Conservation (phyloP, 2,888 invertebrate species). For the Caenorhabditis becei region DNA sequence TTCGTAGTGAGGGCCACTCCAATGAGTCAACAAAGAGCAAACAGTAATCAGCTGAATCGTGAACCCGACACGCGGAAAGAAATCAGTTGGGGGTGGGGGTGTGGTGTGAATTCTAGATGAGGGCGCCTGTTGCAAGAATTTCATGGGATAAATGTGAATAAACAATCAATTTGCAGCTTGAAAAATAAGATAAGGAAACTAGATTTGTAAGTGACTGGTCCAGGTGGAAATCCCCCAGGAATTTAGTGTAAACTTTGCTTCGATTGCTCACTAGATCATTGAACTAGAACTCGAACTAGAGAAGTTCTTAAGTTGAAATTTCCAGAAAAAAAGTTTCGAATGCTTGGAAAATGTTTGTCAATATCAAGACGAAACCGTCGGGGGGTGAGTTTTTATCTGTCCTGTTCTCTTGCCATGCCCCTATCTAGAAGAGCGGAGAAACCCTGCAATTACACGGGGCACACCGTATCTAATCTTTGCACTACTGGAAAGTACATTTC, state of each 20-base stretch:
- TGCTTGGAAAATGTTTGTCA: conserved; percentile 46
- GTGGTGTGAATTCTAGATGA: conserved; percentile 17
- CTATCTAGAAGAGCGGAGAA: conserved; percentile 28
- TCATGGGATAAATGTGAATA: conserved; percentile 22
- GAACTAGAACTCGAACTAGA: not conserved
- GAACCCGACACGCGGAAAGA: conserved; percentile 1
- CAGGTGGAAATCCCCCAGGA: conserved; percentile 9
- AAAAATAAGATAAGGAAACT: conserved; percentile 42
- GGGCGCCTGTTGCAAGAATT: conserved; percentile 19
- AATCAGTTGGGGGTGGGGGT: conserved; percentile 17
- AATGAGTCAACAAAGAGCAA: conserved; percentile 50
- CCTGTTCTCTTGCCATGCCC: not conserved
- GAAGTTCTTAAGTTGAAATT: no score
- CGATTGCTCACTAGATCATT: conserved; percentile 29
- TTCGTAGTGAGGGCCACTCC: not conserved
- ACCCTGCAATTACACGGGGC: conserved; percentile 34
- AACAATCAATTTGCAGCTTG: conserved; percentile 23
- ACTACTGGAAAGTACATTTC: conserved; percentile 42
- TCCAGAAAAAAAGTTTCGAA: not conserved
- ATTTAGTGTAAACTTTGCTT: no score
- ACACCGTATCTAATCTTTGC: conserved; percentile 20
- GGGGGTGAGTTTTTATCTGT: conserved; percentile 37
- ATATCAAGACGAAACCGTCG: not conserved
- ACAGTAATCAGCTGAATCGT: conserved; percentile 53
- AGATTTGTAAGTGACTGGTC: conserved; percentile 1